phyloP scores from a whole-genome alignment of 1,140 invertebrate genomes.

The Brachionus paranguensis region DNA sequence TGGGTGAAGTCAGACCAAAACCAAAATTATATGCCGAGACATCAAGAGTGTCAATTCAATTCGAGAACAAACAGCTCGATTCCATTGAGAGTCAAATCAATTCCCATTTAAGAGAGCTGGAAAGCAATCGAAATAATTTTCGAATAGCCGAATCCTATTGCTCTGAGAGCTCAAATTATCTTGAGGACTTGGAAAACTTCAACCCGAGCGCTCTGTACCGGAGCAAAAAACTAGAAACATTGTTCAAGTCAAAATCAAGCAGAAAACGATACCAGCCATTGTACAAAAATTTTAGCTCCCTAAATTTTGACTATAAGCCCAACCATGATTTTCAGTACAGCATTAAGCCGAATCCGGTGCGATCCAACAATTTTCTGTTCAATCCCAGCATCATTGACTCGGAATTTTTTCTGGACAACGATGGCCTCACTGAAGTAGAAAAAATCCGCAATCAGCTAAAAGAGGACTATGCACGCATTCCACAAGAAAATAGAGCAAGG shows the following conservation, averaged over 20 bases:
- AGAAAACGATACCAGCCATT: background rate
- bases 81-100: slow-evolving; percentile 23
- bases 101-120: background rate
- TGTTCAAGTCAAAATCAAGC: background rate
- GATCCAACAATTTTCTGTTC: background rate
- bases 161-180: background rate
- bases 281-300: background rate
- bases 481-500: background rate
- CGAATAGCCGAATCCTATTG: background rate
- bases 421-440: slow-evolving; percentile 8
- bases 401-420: slow-evolving; percentile 8
- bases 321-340: background rate
- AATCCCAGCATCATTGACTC: slow-evolving; percentile 6
- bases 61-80: background rate
- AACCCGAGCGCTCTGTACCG: slow-evolving; percentile 15
- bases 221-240: background rate
- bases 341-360: background rate
- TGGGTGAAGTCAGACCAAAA: background rate
- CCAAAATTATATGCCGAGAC: background rate
- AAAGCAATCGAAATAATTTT: background rate
- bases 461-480: background rate
- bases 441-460: slow-evolving; percentile 7
- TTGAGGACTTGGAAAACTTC: slow-evolving; percentile 8
- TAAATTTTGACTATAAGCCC: background rate
- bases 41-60: background rate